phyloP scores from a whole-genome alignment of 2,113 vertebrate genomes.

The Cryptomyrus ogoouensis region DNA sequence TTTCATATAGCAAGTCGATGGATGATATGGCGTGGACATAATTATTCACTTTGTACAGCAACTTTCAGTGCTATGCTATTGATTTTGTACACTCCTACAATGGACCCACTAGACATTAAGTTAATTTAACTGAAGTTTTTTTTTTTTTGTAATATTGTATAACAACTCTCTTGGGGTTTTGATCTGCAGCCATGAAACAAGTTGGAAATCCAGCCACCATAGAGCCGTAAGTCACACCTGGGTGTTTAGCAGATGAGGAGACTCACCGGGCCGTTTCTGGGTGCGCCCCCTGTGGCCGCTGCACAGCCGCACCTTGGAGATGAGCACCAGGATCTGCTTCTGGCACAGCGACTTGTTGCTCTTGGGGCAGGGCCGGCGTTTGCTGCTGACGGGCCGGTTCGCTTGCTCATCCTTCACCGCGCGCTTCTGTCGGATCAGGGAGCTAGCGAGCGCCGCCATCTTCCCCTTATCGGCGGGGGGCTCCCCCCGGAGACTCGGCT shows the following conservation, averaged over 20 bases:
- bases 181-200: background rate
- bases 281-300: slow-evolving; percentile 65
- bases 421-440: slow-evolving; percentile 83
- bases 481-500: slow-evolving; percentile 19
- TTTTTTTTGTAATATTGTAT: background rate
- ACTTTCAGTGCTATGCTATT: background rate
- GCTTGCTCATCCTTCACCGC: slow-evolving; percentile 74
- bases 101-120: background rate
- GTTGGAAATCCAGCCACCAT: background rate
- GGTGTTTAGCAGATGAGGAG: background rate
- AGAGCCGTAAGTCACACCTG: background rate
- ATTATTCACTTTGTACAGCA: background rate
- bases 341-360: slow-evolving; percentile 87
- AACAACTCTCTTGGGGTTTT: background rate
- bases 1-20: background rate
- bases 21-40: background rate
- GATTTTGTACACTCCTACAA: background rate
- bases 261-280: slow-evolving; percentile 72
- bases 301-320: slow-evolving; percentile 81
- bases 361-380: slow-evolving; percentile 76
- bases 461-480: slow-evolving; percentile 60
- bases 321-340: slow-evolving; percentile 80
- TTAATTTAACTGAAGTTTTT: background rate
- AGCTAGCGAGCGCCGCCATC: slow-evolving; percentile 83
- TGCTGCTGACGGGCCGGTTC: slow-evolving; percentile 71